These are phyloP conservation scores for Zeuzera pyrina DNA, from an alignment of 2,888 invertebrate species.

Conservation along the genomic window DNA sequence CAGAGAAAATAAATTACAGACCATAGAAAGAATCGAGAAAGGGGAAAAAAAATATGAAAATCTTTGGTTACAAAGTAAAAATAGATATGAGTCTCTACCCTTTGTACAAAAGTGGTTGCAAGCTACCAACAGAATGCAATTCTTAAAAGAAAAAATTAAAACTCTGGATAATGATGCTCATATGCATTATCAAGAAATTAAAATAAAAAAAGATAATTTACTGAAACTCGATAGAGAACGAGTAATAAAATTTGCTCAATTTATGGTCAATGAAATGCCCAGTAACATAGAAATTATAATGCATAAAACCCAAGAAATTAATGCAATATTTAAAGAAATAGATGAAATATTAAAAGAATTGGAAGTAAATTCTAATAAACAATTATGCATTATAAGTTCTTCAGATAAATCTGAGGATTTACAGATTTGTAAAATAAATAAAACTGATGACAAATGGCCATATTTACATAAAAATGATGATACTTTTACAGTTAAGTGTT, in stretches of 20 bases:
- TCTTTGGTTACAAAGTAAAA: constrained; percentile 40
- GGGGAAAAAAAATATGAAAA: constrained; percentile 46
- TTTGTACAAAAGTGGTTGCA: constrained; percentile 37
- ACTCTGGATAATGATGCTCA: constrained; percentile 25
- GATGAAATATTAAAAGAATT: constrained; percentile 14
- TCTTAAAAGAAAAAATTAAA: constrained; percentile 24
- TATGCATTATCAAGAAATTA: constrained; percentile 25
- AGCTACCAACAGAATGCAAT: constrained; percentile 23
- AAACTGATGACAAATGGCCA: constrained; percentile 20
- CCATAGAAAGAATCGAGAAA: constrained; percentile 27
- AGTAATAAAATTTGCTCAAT: constrained; percentile 40
- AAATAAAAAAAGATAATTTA: constrained; percentile 19
- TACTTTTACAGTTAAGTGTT: constrained; percentile 15
- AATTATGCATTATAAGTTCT: background rate
- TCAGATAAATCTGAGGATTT: background rate
- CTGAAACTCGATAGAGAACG: constrained; percentile 26
- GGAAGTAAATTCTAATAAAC: background rate
- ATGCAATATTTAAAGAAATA: constrained; percentile 23
- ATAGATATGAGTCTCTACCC: constrained; percentile 44
- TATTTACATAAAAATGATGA: constrained; percentile 17
- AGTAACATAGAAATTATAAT: constrained; percentile 23
- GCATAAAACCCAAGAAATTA: constrained; percentile 24
- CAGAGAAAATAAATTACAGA: constrained; percentile 32
- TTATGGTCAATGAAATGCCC: constrained; percentile 34
- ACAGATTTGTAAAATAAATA: constrained; percentile 1